Conservation (phyloP, 2,888 invertebrate species). For the Antitype chi region DNA sequence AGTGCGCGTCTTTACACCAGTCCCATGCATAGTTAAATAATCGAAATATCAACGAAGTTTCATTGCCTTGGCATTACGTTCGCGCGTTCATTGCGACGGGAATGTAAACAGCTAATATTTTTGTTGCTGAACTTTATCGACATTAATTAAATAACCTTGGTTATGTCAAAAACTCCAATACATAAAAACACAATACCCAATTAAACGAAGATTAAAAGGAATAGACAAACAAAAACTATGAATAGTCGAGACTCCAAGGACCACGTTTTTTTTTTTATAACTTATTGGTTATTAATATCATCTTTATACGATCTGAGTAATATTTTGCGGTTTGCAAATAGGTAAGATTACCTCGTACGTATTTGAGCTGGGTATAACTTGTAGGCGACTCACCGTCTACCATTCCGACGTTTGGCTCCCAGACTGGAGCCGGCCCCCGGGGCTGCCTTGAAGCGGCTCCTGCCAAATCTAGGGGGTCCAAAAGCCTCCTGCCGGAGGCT, state of each 20-base stretch:
- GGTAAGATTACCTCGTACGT: no score
- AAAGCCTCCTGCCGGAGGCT: no score
- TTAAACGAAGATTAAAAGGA: constrained; percentile 70
- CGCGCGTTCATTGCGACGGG: constrained; percentile 60
- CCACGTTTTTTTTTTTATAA: constrained; percentile 22
- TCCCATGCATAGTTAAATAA: constrained; percentile 63
- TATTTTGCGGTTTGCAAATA: no score
- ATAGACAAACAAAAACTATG: constrained; percentile 55
- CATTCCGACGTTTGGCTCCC: no score
- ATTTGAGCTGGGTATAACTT: not conserved
- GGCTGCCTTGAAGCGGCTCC: no score
- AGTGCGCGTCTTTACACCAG: constrained; percentile 34
- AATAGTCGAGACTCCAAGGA: constrained; percentile 55
- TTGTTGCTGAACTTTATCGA: constrained; percentile 62
- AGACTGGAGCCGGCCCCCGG: no score
- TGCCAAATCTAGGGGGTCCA: no score
- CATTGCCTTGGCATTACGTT: constrained; percentile 70
- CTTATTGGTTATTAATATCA: constrained; percentile 46
- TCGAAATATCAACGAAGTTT: constrained; percentile 67
- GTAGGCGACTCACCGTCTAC: constrained; percentile 9
- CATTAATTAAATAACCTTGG: constrained; percentile 67
- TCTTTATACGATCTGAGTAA: constrained; percentile 5
- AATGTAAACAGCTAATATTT: constrained; percentile 62
- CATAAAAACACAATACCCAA: constrained; percentile 70
- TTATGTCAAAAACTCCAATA: constrained; percentile 59